Percentiles rank a stretch among this genome's conserved stretches.
Evolutionary conservation across 2,888 invertebrate genomes (phyloP).

Genomic region (Myopa testacea): DNA sequence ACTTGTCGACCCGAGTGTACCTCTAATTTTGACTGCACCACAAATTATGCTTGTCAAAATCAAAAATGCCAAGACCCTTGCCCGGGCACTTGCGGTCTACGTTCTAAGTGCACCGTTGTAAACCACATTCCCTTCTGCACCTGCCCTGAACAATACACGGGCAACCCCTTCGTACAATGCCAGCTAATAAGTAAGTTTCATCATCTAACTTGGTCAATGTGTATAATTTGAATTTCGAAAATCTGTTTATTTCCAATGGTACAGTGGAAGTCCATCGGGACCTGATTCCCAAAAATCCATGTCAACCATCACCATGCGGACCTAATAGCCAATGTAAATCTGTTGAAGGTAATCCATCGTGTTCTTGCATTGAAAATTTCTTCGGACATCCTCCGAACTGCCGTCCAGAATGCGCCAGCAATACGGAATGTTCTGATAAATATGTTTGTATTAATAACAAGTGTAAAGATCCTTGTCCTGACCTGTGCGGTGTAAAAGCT

Average conservation of each 20-base stretch:
- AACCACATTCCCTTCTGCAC: conserved; percentile 85
- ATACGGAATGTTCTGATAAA: conserved; percentile 77
- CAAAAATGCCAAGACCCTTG: conserved; percentile 85
- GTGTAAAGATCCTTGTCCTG: conserved; percentile 80
- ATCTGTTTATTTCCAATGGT: not conserved
- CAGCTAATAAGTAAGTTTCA: conserved; percentile 69
- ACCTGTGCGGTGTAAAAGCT: conserved; percentile 79
- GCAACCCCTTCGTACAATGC: conserved; percentile 82
- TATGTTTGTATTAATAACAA: conserved; percentile 80
- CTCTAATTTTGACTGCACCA: conserved; percentile 81
- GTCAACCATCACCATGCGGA: conserved; percentile 71
- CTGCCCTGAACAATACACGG: conserved; percentile 76
- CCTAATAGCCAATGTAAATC: conserved; percentile 71
- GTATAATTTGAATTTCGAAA: not conserved
- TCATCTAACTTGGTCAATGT: not conserved
- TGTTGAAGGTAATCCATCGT: conserved; percentile 76
- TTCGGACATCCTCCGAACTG: conserved; percentile 78
- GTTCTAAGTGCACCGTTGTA: conserved; percentile 78
- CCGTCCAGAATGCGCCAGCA: conserved; percentile 81
- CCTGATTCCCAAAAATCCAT: conserved; percentile 64
- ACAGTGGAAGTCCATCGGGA: conserved; percentile 60
- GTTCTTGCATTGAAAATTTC: conserved; percentile 78
- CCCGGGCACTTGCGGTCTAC: conserved; percentile 79
- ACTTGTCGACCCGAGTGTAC: conserved; percentile 83
- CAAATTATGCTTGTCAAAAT: conserved; percentile 81